Percentiles rank a stretch among this genome's conserved stretches.
Evolutionary conservation across 23 tunicate genomes (phyloP).

Genomic region (Phallusia fumigata): DNA sequence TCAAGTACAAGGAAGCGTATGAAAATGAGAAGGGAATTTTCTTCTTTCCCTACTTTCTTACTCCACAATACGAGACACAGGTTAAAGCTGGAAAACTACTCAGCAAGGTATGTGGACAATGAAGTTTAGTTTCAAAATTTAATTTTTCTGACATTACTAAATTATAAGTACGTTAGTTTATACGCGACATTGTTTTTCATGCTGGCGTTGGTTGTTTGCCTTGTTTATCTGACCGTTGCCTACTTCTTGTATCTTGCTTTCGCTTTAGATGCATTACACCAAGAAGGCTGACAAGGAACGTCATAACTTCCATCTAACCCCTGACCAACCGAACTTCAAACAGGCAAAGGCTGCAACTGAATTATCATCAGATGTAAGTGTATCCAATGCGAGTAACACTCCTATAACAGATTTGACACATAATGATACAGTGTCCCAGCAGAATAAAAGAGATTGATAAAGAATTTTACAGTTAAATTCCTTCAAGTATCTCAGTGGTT

Average conservation of each 20-base stretch:
- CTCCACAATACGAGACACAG: constrained; percentile 83
- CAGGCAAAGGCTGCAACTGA: constrained; percentile 69
- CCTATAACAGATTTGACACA: no score
- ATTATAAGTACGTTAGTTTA: no score
- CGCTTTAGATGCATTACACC: constrained; percentile 46
- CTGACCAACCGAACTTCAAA: constrained; percentile 71
- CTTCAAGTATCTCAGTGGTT: no score
- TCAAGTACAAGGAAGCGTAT: constrained; percentile 77
- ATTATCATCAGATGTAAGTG: constrained; percentile 67
- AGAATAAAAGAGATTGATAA: no score
- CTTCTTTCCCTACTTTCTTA: constrained; percentile 79
- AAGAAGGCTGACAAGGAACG: constrained; percentile 65
- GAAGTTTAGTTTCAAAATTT: no score
- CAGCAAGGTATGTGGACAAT: constrained; percentile 44
- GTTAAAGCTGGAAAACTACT: constrained; percentile 78
- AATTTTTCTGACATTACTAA: no score
- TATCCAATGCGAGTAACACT: no score
- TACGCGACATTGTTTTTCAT: no score
- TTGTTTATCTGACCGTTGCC: not conserved
- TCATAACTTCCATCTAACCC: constrained; percentile 40
- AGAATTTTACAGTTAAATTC: no score
- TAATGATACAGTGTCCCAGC: no score
- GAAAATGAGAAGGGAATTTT: constrained; percentile 83
- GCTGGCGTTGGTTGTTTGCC: no score
- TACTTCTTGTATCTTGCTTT: not conserved